A percentile compares a stretch with the other conserved stretches of the same genome.
phyloP scores from a whole-genome alignment of 2,113 vertebrate genomes.

The Tichodroma muraria region DNA sequence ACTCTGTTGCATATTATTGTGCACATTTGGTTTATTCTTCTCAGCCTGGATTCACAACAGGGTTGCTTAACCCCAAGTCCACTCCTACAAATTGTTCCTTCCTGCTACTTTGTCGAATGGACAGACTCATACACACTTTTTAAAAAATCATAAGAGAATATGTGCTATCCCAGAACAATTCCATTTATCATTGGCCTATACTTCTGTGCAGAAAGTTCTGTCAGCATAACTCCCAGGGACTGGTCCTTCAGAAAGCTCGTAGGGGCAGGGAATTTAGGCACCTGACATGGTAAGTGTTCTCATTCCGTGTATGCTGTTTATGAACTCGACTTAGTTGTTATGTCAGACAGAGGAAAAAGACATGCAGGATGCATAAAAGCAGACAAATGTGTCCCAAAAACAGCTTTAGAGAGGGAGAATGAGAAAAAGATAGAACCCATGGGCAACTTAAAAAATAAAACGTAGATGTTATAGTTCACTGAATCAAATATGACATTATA shows the following conservation, averaged over 20 bases:
- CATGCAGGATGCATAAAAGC: slow-evolving; percentile 35
- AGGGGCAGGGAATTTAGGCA: background rate
- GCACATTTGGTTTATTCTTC: background rate
- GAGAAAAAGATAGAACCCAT: slow-evolving; percentile 58
- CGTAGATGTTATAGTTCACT: slow-evolving; percentile 66
- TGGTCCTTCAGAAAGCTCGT: background rate
- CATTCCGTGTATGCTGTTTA: background rate
- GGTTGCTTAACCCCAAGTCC: background rate
- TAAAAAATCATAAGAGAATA: background rate
- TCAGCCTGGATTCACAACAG: background rate
- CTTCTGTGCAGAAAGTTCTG: background rate
- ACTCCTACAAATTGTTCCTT: background rate
- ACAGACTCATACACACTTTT: background rate
- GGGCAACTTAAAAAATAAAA: slow-evolving; percentile 73
- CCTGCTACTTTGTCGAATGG: background rate
- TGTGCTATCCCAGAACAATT: background rate
- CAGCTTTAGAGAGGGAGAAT: slow-evolving; percentile 36
- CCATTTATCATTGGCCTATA: background rate
- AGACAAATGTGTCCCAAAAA: slow-evolving; percentile 57
- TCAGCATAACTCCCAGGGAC: background rate
- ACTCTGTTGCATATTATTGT: background rate
- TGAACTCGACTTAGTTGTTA: background rate
- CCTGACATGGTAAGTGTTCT: slow-evolving; percentile 5
- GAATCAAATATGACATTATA: slow-evolving; percentile 73
- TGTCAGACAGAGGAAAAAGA: slow-evolving; percentile 39